These are phyloP conservation scores for Dromaius novaehollandiae DNA, from an alignment of 2,113 vertebrate species.

Conservation along the genomic window DNA sequence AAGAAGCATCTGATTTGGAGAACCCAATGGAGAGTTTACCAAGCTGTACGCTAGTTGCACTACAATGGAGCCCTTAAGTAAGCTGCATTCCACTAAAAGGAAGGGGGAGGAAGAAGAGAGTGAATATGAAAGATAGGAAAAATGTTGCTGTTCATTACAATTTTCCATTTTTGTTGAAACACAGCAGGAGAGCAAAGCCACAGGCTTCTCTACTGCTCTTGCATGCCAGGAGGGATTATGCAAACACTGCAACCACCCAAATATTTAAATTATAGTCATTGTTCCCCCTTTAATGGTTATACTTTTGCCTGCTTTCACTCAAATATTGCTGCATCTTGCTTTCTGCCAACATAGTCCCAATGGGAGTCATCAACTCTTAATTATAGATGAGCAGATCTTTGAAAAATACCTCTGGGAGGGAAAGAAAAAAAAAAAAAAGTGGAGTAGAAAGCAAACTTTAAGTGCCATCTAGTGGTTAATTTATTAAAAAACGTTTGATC, in stretches of 20 bases:
- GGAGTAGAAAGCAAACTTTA: conserved; percentile 54
- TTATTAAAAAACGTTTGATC: not conserved
- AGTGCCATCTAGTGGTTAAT: conserved; percentile 80
- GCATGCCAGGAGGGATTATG: conserved; percentile 74
- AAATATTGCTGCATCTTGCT: conserved; percentile 63
- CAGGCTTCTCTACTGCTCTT: conserved; percentile 64
- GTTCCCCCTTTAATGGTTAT: conserved; percentile 64
- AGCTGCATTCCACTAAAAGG: conserved; percentile 29
- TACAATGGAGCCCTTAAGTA: not conserved
- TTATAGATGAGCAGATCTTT: conserved; percentile 48
- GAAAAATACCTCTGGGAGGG: not conserved
- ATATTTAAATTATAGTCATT: conserved; percentile 73
- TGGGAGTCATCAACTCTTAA: conserved; percentile 66
- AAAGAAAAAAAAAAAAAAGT: too few relatives aligned
- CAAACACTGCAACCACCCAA: conserved; percentile 72
- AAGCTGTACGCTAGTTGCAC: not conserved
- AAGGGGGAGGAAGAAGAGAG: not conserved
- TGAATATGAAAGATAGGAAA: conserved; percentile 68
- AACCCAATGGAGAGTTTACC: not conserved
- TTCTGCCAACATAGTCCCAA: conserved; percentile 64
- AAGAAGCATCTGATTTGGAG: not conserved
- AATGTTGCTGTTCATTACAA: conserved; percentile 69
- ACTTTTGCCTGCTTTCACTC: conserved; percentile 74
- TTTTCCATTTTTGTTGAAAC: conserved; percentile 80
- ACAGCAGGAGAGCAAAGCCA: conserved; percentile 75